Evolutionary conservation across 2,888 invertebrate genomes (phyloP).

Genomic region (Xanthia icteritia): DNA sequence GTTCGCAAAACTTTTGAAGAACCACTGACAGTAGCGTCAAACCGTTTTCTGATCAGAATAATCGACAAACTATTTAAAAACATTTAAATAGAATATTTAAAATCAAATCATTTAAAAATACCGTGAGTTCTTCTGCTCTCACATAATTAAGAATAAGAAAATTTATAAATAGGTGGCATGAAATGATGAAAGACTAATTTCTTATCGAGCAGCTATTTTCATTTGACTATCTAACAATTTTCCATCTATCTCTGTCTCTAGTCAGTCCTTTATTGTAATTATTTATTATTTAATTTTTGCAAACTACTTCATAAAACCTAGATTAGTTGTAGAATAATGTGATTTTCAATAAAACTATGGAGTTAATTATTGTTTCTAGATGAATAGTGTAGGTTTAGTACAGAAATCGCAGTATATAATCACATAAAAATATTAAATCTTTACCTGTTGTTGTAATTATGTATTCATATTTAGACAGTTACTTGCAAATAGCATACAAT

Average conservation of each 20-base stretch:
- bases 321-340: slow-evolving; percentile 28
- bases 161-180: not conserved
- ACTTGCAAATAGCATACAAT: slow-evolving; percentile 47
- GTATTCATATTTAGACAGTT: slow-evolving; percentile 50
- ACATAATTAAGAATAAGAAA: not conserved
- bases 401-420: slow-evolving; percentile 39
- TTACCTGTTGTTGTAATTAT: slow-evolving; percentile 52
- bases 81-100: not conserved
- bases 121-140: not conserved
- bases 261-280: slow-evolving; percentile 49
- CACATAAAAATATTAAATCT: slow-evolving; percentile 40
- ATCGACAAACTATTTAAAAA: not conserved
- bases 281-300: slow-evolving; percentile 23
- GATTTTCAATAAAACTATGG: slow-evolving; percentile 26
- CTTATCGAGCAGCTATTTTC: slow-evolving; percentile 18
- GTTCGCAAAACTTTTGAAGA: not conserved
- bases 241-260: slow-evolving; percentile 47
- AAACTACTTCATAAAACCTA: slow-evolving; percentile 28
- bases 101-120: not conserved
- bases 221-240: slow-evolving; percentile 11
- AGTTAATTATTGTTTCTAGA: slow-evolving; percentile 47
- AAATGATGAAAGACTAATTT: not conserved
- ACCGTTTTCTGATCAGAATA: slow-evolving; percentile 8
- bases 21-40: not conserved
- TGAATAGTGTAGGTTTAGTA: slow-evolving; percentile 40